phyloP scores from a whole-genome alignment of 1,140 invertebrate species.

The Heliothis virescens region DNA sequence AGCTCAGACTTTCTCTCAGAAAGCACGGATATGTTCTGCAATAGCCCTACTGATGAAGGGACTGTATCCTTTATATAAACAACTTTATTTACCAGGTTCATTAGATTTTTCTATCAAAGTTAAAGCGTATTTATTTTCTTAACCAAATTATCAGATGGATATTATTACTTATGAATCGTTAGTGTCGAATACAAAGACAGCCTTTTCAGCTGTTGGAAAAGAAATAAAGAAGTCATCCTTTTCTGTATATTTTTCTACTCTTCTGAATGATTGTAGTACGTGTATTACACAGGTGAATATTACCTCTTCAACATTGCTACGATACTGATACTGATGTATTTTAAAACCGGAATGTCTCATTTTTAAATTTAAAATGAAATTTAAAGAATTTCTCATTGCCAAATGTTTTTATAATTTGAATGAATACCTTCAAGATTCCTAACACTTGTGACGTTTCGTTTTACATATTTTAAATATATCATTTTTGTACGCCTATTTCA shows the following conservation, averaged over 20 bases:
- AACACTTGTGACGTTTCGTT: too few relatives aligned
- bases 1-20: conserved; percentile 64
- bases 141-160: conserved; percentile 57
- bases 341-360: background rate
- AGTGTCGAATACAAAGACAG: conserved; percentile 59
- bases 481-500: too few relatives aligned
- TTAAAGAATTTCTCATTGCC: too few relatives aligned
- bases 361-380: too few relatives aligned
- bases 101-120: background rate
- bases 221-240: conserved; percentile 51
- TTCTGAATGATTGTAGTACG: conserved; percentile 63
- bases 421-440: too few relatives aligned
- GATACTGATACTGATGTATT: background rate
- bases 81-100: background rate
- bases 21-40: conserved; percentile 50
- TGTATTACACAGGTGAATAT: conserved; percentile 67
- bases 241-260: conserved; percentile 55
- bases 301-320: background rate
- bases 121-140: conserved; percentile 26
- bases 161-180: conserved; percentile 58
- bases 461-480: too few relatives aligned
- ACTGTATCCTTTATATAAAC: conserved; percentile 59
- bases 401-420: too few relatives aligned
- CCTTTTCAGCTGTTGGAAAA: conserved; percentile 34
- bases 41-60: conserved; percentile 38